phyloP scores from a whole-genome alignment of 1,140 invertebrate species.

The Lordiphosa stackelbergi region DNA sequence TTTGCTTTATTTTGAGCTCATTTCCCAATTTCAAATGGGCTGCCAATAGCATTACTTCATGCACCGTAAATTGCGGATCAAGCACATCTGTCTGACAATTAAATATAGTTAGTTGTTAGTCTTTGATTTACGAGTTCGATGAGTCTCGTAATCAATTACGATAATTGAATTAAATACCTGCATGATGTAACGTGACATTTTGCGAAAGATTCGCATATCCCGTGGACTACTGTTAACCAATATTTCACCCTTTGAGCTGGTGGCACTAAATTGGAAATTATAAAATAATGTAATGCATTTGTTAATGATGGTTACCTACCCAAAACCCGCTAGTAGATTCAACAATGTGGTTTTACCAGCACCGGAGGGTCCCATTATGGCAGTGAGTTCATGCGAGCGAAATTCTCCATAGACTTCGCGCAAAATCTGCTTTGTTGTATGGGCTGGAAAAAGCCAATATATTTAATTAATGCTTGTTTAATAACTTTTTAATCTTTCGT shows the following conservation, averaged over 20 bases:
- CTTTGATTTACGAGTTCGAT: not conserved
- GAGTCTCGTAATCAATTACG: too few relatives aligned
- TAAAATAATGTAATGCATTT: not conserved
- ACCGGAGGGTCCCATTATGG: slow-evolving; percentile 90
- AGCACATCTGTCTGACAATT: slow-evolving; percentile 84
- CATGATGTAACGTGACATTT: slow-evolving; percentile 95
- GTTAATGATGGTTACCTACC: slow-evolving; percentile 78
- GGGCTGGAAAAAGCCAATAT: slow-evolving; percentile 17
- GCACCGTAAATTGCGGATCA: slow-evolving; percentile 89
- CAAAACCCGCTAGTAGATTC: slow-evolving; percentile 91
- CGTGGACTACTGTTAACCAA: slow-evolving; percentile 86
- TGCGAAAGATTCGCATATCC: slow-evolving; percentile 87
- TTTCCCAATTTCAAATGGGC: slow-evolving; percentile 91
- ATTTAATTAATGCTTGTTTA: not conserved
- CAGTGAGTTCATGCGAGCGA: slow-evolving; percentile 81
- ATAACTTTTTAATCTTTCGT: not conserved
- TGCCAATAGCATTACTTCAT: slow-evolving; percentile 90
- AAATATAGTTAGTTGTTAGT: not conserved
- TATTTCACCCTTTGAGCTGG: slow-evolving; percentile 81
- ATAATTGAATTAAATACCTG: slow-evolving; percentile 79
- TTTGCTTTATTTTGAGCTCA: slow-evolving; percentile 81
- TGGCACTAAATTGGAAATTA: slow-evolving; percentile 17
- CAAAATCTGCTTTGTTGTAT: slow-evolving; percentile 55
- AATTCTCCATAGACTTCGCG: slow-evolving; percentile 65
- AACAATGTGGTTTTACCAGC: slow-evolving; percentile 93